Evolutionary conservation across 2,113 vertebrate species (phyloP).

Genomic region (Prinia subflava): DNA sequence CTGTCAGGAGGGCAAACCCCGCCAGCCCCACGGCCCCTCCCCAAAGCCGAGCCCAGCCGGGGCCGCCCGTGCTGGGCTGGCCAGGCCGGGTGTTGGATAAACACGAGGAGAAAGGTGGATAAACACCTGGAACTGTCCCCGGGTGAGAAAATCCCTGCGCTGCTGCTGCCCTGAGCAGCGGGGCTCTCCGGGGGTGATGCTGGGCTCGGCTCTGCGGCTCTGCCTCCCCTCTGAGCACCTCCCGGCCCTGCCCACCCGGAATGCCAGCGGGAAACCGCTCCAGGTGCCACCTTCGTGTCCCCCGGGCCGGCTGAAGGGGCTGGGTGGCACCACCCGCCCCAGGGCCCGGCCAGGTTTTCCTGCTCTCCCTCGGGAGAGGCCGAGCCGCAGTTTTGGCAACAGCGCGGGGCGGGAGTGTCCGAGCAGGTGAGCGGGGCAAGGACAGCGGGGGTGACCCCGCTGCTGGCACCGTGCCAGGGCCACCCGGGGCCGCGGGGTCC

Average conservation of each 20-base stretch:
- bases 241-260: background rate
- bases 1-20: accelerated
- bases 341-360: background rate
- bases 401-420: background rate
- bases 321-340: background rate
- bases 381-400: constrained; percentile 16
- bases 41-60: background rate
- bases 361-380: background rate
- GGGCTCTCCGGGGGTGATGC: accelerated
- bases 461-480: background rate
- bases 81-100: background rate
- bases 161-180: accelerated
- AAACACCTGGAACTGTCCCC: background rate
- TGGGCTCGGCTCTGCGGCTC: background rate
- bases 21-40: no score
- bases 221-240: background rate
- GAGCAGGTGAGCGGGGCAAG: background rate
- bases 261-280: background rate
- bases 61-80: accelerated
- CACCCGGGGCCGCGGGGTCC: background rate
- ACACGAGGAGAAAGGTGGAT: constrained; percentile 27
- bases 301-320: no score
- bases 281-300: background rate
- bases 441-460: background rate
- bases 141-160: background rate